Percentiles rank a stretch among this genome's conserved stretches.
Conservation (phyloP, 2,113 vertebrate genomes). For the Furnarius figulus region DNA sequence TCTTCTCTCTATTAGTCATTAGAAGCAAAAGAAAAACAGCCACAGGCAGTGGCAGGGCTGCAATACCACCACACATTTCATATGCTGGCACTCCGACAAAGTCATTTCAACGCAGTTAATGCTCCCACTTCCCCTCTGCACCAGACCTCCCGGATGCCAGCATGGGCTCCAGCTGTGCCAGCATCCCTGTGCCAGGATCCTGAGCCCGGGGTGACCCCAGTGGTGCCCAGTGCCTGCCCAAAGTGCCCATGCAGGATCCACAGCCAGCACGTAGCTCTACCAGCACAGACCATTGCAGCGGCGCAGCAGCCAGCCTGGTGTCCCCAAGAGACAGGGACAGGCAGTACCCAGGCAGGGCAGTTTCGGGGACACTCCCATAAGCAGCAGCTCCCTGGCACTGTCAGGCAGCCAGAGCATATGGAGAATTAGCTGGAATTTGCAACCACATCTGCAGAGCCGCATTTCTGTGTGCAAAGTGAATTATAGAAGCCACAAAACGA, state of each 20-base stretch:
- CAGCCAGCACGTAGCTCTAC: not conserved
- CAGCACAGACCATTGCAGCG: fast-evolving
- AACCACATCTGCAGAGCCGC: slow-evolving; percentile 30
- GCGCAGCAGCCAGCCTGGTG: not conserved
- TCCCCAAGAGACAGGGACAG: not conserved
- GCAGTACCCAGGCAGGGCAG: not conserved
- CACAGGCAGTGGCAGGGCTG: slow-evolving; percentile 60
- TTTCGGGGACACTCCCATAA: not conserved
- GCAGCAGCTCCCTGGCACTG: not conserved
- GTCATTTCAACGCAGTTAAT: not conserved
- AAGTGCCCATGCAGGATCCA: not conserved
- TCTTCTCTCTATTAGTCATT: slow-evolving; percentile 75
- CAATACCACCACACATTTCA: slow-evolving; percentile 29
- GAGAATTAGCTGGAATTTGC: slow-evolving; percentile 62
- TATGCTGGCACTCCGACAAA: slow-evolving; percentile 20
- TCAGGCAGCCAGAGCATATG: slow-evolving; percentile 61
- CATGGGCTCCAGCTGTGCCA: not conserved
- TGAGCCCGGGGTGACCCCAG: not conserved
- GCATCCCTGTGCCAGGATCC: not conserved
- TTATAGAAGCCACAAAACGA: slow-evolving; percentile 16
- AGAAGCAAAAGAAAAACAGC: slow-evolving; percentile 70
- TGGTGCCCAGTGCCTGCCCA: not conserved
- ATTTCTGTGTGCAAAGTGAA: slow-evolving; percentile 34
- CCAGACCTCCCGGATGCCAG: fast-evolving
- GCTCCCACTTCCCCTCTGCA: not conserved